Conservation (phyloP, 92 coral and sea anemone species). For the Porites rus region DNA sequence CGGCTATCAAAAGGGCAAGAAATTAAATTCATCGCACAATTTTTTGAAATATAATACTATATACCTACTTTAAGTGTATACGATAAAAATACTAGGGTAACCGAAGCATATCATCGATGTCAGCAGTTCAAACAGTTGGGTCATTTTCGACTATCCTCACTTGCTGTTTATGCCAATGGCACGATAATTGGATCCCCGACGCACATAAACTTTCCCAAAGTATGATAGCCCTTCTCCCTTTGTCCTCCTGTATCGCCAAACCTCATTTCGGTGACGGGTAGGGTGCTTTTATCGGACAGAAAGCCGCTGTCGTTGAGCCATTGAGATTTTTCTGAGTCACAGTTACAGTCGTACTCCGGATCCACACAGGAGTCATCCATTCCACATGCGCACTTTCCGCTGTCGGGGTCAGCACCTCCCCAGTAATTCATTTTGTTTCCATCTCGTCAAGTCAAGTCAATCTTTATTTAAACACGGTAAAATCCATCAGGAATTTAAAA, state of each 20-base stretch:
- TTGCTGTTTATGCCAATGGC: not conserved
- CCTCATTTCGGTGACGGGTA: constrained; percentile 42
- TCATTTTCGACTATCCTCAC: too few relatives aligned
- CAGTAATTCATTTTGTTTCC: constrained; percentile 41
- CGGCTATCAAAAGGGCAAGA: too few relatives aligned
- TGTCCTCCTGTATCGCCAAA: constrained; percentile 4
- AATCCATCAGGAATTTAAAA: too few relatives aligned
- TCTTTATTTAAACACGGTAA: too few relatives aligned
- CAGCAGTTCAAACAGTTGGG: too few relatives aligned
- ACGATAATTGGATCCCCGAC: not conserved
- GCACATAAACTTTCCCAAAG: constrained; percentile 37
- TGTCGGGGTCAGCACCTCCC: constrained; percentile 59
- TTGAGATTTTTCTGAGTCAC: not conserved
- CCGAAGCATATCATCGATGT: too few relatives aligned
- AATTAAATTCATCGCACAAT: too few relatives aligned
- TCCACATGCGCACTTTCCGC: constrained; percentile 56
- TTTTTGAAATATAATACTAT: too few relatives aligned
- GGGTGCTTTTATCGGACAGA: constrained; percentile 30
- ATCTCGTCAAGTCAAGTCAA: too few relatives aligned
- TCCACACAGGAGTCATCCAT: not conserved
- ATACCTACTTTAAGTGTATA: too few relatives aligned
- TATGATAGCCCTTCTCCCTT: constrained; percentile 16
- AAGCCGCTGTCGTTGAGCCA: constrained; percentile 51
- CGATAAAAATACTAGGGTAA: too few relatives aligned
- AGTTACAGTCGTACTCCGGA: not conserved